Evolutionary conservation across 2,113 vertebrate genomes (phyloP), one percentile per base, ranked within the genome.

Genomic region (Nanorana parkeri): DNA sequence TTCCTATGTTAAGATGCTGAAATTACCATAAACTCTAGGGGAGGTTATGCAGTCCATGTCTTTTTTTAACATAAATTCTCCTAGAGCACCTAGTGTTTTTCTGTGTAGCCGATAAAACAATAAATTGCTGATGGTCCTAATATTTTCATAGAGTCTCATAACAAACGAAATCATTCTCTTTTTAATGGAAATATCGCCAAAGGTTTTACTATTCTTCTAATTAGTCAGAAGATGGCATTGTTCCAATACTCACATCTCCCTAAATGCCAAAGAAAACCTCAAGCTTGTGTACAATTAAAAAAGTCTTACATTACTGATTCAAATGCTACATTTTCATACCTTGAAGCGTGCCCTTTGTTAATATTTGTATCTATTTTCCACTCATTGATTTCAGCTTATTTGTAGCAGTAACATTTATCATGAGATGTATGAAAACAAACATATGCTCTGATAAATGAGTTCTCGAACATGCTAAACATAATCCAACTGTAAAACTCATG

Each of bases 331-430:
- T 82, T 75, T 82, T 65, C 47, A 82, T 75, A 82, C 80, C 80
- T 74, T 41, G 13, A 75, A 82, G 68, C 68, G 32, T 81, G 24
- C 29, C 68, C 79, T 32, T 13, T 65, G 20, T 23, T 65, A 64
- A 61, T 73, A 24, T 65, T 73, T 63, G 41, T 67, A 75, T 75
- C 71, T 81, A 65, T 73, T 81, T 81, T 74, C 51, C 60, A 72
- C 58, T 56, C 80, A 81, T 81, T 81, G 71, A 75, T 82, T 82
- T 82, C 51, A 82, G 63, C 80, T 75, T 66, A 66, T 75, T 82
- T 67, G 71, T 66, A 75, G 28, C 51, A 67, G 71, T 17, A 75
- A 66, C 71, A 75, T 82, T 82, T 82, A 74, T 67, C 71, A 63
- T 67, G 56, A 66, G 69, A 65, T 74, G 21, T 32, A 82, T 41